Conservation (phyloP, 2,113 vertebrate genomes). For the Naja naja region DNA sequence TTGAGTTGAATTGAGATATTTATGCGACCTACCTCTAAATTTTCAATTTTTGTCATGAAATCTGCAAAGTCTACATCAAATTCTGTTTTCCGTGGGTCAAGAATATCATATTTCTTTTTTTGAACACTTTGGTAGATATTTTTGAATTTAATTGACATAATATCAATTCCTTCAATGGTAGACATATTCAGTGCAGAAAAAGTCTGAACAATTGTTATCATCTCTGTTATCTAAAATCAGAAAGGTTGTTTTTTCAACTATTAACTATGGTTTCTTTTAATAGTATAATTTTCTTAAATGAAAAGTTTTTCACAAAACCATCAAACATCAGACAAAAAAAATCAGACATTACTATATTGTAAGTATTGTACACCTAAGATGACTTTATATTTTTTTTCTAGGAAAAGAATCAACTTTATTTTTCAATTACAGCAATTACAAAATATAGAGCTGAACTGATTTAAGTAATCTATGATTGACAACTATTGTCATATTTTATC, state of each 20-base stretch:
- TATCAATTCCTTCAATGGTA: constrained; percentile 80
- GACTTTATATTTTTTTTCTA: not conserved
- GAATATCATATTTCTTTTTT: constrained; percentile 77
- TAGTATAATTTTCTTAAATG: constrained; percentile 8
- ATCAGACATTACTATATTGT: not conserved
- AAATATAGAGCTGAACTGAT: not conserved
- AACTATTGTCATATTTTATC: not conserved
- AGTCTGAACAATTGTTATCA: constrained; percentile 74
- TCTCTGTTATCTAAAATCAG: constrained; percentile 76
- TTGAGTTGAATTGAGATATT: not conserved
- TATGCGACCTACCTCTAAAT: constrained; percentile 72
- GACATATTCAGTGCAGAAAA: constrained; percentile 71
- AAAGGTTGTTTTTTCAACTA: constrained; percentile 1
- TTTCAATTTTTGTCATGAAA: constrained; percentile 73
- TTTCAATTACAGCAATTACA: not conserved
- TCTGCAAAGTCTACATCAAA: constrained; percentile 78
- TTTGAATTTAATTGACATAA: constrained; percentile 76
- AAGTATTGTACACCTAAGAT: not conserved
- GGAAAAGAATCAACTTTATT: not conserved
- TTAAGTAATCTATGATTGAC: not conserved
- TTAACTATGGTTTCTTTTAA: not conserved
- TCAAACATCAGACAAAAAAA: not conserved
- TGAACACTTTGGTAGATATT: constrained; percentile 74
- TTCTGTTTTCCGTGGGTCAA: constrained; percentile 74
- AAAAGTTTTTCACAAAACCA: not conserved